Evolutionary conservation across 64 coral and sea anemone species (phyloP), one percentile per base, ranked within the genome.

Genomic region (Platygyra sinensis): DNA sequence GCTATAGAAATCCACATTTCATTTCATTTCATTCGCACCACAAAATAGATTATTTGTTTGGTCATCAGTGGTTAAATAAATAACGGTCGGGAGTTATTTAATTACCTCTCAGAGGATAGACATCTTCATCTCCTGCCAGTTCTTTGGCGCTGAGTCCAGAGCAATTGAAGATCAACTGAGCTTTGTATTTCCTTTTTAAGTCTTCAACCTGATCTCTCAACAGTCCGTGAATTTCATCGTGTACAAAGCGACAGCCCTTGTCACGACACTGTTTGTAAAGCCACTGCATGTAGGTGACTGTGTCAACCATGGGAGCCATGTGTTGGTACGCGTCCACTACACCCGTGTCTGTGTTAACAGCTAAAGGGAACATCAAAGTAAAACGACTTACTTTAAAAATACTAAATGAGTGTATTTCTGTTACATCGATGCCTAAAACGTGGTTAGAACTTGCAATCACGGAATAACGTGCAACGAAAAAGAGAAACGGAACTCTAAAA

Each of bases 221-320:
- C 42, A 89, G 29, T 52, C 87, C 87, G 59, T 78, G 59, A 46
- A 89, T 89, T 51, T 89, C 74, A 76, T 67, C 54, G 36, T 78
- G 60, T 46, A 85, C 81, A 25, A 85, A 63, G 30, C 81, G 81
- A 63, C 60, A 62, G 32, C 81, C 81, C 22, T 85, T 85, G 28
- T 62, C 81, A 60, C 59, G 25, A 63, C 60, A 67, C 85, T 87
- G 85, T 87, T 87, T 87, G 46, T 87, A 87, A 54, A 87, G 69
- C 85, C 85, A 87, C 85, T 87, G 85, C 85, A 87, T 87, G 69
- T 87, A 87, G 7, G 67, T 57, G 51, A 73, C 85, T 27, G 67
- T 55, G 51, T 88, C 86, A 88, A 88, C 74, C 86, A 88, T 88
- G 19, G 86, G 86, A 20, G 86, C 72, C 86, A 75, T 55, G 50